Evolutionary conservation across 2,888 invertebrate genomes (phyloP).

Genomic region (Tipula vernalis): DNA sequence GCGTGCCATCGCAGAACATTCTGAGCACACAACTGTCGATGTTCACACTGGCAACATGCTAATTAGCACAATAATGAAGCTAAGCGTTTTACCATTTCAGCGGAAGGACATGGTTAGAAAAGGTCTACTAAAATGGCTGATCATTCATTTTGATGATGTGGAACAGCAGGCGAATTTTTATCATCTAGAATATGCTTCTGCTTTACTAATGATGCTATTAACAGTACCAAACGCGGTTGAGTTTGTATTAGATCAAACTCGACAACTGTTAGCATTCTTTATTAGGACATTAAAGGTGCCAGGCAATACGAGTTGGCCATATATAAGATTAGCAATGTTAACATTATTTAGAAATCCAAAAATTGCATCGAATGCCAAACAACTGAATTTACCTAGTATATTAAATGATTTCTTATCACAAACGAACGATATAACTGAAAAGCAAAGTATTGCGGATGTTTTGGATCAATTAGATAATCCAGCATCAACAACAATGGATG

Average conservation of each 20-base stretch:
- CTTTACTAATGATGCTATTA: conserved; percentile 10
- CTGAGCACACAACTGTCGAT: neutral
- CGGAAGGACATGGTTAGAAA: conserved; percentile 9
- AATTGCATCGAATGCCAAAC: neutral
- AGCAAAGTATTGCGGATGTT: neutral
- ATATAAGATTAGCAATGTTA: neutral
- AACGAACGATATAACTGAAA: neutral
- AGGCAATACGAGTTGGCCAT: neutral
- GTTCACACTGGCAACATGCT: neutral
- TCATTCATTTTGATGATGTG: conserved; percentile 9
- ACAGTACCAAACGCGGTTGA: neutral
- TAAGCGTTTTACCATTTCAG: neutral
- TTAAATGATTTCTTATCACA: neutral
- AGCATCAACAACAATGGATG: neutral
- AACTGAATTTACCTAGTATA: neutral
- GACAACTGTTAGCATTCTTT: neutral
- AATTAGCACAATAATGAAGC: conserved; percentile 6
- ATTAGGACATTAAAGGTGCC: neutral
- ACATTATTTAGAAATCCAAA: neutral
- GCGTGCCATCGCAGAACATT: neutral
- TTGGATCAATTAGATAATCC: neutral
- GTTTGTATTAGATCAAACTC: neutral
- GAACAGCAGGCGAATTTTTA: neutral
- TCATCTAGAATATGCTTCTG: conserved; percentile 10
- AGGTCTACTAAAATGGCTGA: conserved; percentile 11